Base-by-base conservation (phyloP, 1,140 invertebrate genomes). In the Hycleus cichorii region DNA sequence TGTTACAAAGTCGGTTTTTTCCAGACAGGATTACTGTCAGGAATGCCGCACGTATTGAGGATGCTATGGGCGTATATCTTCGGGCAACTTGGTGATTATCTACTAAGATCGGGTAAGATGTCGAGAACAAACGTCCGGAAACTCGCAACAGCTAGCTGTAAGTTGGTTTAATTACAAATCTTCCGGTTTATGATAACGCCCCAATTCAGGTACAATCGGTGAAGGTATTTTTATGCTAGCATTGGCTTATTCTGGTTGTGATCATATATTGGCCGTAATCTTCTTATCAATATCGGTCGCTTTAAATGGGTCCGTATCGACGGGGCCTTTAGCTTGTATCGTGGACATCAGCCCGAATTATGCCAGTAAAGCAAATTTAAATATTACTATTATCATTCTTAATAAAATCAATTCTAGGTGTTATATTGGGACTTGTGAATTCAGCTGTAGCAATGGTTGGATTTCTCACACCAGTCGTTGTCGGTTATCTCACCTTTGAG, bases 311-410 rank as follows among this genome's bases (percentile, higher is more conserved):
- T 81, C 84, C 0, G 77, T 84, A 1, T 85, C 85, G 0, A 81
- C 83, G 0, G 84, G 84, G 2, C 79, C 79, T 0, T 68, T 87
- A 39, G 78, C 84, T 1, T 79, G 74, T 12, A 75, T 85, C 27
- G 82, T 87, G 2, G 85, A 87, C 59, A 71, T 86, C 9, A 81
- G 83, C 43, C 84, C 85, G 1, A 87, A 87, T 73, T 86, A 83
- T 71, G 83, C 83, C n/a, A 80, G 80, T 77, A 66, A 72, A 69
- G 70, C 25, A 1, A n/a, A 7, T 42, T 42, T 10, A 42, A 42
- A 11, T 1, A 11, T 4, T 7, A 42, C 11, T 10, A 42, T 7
- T 4, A 42, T 42, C 11, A 8, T 42, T 42, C 0, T 42, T 42
- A 11, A 10, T 42, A 62, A 48, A 39, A 49, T 57, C 11, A 26